Percentiles rank a stretch among this genome's conserved stretches.
These are phyloP conservation scores for Clepsis dumicolana DNA, from an alignment of 2,888 invertebrate genomes.

Conservation along the genomic window DNA sequence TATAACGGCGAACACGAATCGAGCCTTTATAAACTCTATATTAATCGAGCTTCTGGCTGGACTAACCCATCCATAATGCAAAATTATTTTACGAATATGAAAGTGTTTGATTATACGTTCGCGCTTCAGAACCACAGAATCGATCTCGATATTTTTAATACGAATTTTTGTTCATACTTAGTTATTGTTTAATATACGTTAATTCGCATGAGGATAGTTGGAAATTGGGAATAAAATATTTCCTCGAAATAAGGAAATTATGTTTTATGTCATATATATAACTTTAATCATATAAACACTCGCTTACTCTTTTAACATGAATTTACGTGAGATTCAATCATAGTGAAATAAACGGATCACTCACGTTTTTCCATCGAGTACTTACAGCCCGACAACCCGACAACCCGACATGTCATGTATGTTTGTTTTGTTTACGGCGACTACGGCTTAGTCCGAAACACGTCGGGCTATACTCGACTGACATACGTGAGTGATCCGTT, in stretches of 20 bases:
- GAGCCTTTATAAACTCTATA: neutral
- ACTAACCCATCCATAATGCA: slow-evolving; percentile 5
- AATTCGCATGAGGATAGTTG: neutral
- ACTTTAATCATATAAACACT: too few species aligned
- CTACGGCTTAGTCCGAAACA: too few species aligned
- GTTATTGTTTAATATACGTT: neutral
- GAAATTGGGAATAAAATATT: neutral
- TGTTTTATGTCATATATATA: too few species aligned
- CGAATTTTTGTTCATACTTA: neutral
- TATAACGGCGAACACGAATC: neutral
- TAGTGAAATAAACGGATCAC: too few species aligned
- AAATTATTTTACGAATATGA: neutral
- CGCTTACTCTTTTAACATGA: too few species aligned
- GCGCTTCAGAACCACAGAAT: neutral
- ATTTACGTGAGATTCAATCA: too few species aligned
- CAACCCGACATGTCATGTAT: too few species aligned
- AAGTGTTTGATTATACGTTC: neutral
- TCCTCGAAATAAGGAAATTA: neutral
- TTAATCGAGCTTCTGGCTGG: neutral
- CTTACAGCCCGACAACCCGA: too few species aligned
- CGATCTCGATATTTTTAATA: neutral
- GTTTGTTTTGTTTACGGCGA: too few species aligned
- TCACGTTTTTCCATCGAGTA: too few species aligned
- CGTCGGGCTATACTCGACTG: too few species aligned
- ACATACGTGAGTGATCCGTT: too few species aligned